Base-by-base conservation (phyloP, 2,888 invertebrate genomes). In the Ennomos erosarius region DNA sequence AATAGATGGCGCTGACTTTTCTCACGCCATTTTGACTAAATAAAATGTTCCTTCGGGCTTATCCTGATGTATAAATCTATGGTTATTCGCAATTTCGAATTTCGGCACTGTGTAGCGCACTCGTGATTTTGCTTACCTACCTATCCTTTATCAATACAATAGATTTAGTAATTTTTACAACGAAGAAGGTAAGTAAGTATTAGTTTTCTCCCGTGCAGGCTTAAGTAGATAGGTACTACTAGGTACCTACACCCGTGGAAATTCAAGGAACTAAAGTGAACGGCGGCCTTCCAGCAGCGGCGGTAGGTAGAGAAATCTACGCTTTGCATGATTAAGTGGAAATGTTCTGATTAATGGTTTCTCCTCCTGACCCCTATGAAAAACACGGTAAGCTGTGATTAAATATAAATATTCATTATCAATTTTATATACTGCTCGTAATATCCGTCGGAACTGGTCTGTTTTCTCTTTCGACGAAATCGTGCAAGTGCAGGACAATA, bases 391-490 rank as follows among this genome's bases (percentile, higher is more conserved):
- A 78, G 73, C 81, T 75, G 84, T 88, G 85, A 87, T 88, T 89
- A 87, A 84, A 82, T 90, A 86, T 89, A 90, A 89, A 88, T 88
- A 90, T 89, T 89, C 88, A 88, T 90, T 88, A 90, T 88, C 86
- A 89, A 88, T 90, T 87, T 88, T 81, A 83, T 85, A 79, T 84
- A 84, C 80, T 82, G 87, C 82, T 81, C 85, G 87, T 85, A 87
- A 90, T 88, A 88, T 84, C 83, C 81, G 80, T 78, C 78, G 59
- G 80, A 85, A 88, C 90, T 89, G 89, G 90, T 88, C 88, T 78
- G 90, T 90, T 92, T 91, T 91, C 90, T 90, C 91, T 91, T 92
- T 91, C 90, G 86, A 70, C 89, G 91, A 90, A 92, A 87, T 87
- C 86, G 80, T 79, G 80, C 88, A 87, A 87, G 88, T 85, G 86